phyloP scores from a whole-genome alignment of 2,113 vertebrate genomes.

The Shinisaurus crocodilurus region DNA sequence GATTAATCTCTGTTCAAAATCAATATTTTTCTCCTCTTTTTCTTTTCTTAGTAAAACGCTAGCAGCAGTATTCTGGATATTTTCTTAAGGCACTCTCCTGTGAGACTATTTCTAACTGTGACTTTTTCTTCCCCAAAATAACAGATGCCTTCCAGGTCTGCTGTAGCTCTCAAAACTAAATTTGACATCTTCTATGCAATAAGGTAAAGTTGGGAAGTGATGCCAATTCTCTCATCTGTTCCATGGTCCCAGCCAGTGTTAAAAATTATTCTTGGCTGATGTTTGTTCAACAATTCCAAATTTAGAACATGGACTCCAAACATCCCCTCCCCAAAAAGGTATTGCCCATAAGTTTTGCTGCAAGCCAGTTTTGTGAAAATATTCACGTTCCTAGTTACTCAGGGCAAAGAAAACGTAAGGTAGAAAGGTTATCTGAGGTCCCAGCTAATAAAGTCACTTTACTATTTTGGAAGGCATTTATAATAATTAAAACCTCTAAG shows the following conservation, averaged over 20 bases:
- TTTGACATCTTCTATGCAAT: not conserved
- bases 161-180: conserved; percentile 19
- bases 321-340: not conserved
- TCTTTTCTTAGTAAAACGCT: not conserved
- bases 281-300: conserved; percentile 31
- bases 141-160: conserved; percentile 17
- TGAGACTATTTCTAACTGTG: conserved; percentile 7
- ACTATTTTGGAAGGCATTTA: not conserved
- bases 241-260: not conserved
- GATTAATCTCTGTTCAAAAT: not conserved
- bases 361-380: not conserved
- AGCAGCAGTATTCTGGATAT: not conserved
- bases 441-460: not conserved
- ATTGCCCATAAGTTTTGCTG: not conserved
- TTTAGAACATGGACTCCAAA: conserved; percentile 1
- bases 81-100: not conserved
- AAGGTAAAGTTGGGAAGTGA: not conserved
- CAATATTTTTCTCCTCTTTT: not conserved
- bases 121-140: conserved; percentile 29
- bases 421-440: not conserved
- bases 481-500: conserved; percentile 23
- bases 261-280: conserved; percentile 29
- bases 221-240: not conserved
- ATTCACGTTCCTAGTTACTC: not conserved
- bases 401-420: not conserved